A percentile compares a stretch with the other conserved stretches of the same genome.
These are phyloP conservation scores for Tinea semifulvella DNA, from an alignment of 2,888 invertebrate species.

Conservation along the genomic window DNA sequence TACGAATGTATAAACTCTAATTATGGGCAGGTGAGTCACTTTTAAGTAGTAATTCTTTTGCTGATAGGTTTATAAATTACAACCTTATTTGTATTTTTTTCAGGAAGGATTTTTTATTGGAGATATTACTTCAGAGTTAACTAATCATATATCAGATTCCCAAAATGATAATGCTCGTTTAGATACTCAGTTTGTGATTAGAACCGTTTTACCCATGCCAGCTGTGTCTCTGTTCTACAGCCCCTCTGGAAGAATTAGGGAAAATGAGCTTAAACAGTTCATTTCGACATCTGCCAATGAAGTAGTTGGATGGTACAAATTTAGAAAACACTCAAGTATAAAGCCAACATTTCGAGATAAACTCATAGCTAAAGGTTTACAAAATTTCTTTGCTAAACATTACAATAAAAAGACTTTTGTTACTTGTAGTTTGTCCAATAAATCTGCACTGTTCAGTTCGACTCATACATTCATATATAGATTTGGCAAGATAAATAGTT, in stretches of 20 bases:
- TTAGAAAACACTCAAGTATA: slow-evolving; percentile 60
- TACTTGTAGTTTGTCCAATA: slow-evolving; percentile 67
- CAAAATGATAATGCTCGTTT: slow-evolving; percentile 70
- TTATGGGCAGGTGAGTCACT: slow-evolving; percentile 65
- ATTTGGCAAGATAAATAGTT: slow-evolving; percentile 67
- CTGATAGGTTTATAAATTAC: not conserved
- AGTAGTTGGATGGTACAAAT: slow-evolving; percentile 76
- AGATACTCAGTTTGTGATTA: slow-evolving; percentile 69
- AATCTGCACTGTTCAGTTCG: slow-evolving; percentile 55
- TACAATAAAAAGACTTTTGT: slow-evolving; percentile 68
- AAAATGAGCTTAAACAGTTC: slow-evolving; percentile 58
- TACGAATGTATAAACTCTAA: slow-evolving; percentile 72
- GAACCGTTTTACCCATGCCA: slow-evolving; percentile 68
- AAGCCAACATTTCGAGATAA: slow-evolving; percentile 71
- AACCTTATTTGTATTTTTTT: slow-evolving; percentile 22
- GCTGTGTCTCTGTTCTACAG: slow-evolving; percentile 65
- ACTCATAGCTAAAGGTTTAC: slow-evolving; percentile 69
- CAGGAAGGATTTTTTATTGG: slow-evolving; percentile 74
- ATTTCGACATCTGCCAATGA: slow-evolving; percentile 60
- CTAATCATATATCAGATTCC: slow-evolving; percentile 74
- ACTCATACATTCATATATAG: slow-evolving; percentile 71
- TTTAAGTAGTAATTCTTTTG: slow-evolving; percentile 12
- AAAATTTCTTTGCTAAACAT: slow-evolving; percentile 62
- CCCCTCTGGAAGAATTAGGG: slow-evolving; percentile 64
- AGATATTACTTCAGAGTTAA: slow-evolving; percentile 69